Percentiles rank a stretch among this genome's conserved stretches.
Evolutionary conservation across 2,113 vertebrate species (phyloP).

Genomic region (Origma solitaria): DNA sequence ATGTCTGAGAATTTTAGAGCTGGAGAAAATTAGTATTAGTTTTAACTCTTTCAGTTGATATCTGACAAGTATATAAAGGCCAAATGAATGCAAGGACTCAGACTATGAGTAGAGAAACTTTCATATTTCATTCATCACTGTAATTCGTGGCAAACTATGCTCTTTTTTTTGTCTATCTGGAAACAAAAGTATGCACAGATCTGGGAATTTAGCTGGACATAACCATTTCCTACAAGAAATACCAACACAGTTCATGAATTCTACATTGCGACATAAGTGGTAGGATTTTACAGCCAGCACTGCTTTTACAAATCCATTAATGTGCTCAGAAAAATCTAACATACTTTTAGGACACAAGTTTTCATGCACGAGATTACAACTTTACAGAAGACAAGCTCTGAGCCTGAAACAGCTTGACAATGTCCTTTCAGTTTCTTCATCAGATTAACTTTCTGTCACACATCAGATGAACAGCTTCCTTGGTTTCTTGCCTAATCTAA

Average conservation of each 20-base stretch:
- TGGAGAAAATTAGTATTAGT: neutral
- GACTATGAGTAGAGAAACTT: neutral
- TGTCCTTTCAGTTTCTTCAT: conserved; percentile 15
- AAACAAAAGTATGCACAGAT: neutral
- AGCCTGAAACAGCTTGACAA: conserved; percentile 28
- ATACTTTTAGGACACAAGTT: neutral
- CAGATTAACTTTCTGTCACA: conserved; percentile 30
- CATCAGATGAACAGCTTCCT: conserved; percentile 30
- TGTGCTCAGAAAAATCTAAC: neutral
- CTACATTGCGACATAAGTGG: neutral
- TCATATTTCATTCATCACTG: neutral
- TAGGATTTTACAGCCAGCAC: neutral
- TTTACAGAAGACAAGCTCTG: neutral
- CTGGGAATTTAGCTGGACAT: neutral
- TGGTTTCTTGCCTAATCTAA: conserved; percentile 27
- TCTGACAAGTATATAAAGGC: neutral
- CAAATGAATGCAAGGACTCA: neutral
- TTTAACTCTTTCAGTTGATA: neutral
- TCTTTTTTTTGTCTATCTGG: neutral
- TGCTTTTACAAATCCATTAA: neutral
- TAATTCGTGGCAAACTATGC: neutral
- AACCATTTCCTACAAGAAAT: neutral
- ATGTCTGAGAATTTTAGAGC: neutral
- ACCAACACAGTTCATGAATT: neutral
- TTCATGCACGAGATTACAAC: neutral